Conservation (phyloP, 2,113 vertebrate genomes). For the Ellobius talpinus region DNA sequence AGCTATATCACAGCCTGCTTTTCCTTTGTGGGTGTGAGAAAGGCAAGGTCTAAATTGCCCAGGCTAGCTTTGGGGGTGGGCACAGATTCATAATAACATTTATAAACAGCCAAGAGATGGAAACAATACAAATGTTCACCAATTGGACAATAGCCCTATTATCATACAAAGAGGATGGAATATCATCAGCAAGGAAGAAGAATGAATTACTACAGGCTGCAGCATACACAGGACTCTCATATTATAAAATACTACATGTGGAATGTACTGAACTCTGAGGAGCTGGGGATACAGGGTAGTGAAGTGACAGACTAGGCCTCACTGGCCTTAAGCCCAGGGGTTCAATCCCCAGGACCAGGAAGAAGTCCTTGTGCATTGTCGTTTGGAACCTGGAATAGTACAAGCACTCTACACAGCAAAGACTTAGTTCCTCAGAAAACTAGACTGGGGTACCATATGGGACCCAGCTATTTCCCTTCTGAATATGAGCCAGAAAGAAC, state of each 20-base stretch:
- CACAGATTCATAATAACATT: not conserved
- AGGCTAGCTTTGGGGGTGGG: not conserved
- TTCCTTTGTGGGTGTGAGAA: not conserved
- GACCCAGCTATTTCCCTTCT: not conserved
- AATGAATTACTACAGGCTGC: not conserved
- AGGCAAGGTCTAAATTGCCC: not conserved
- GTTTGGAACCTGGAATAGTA: not conserved
- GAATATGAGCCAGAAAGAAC: not conserved
- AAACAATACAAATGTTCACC: not conserved
- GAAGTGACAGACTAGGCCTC: not conserved
- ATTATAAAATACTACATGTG: not conserved
- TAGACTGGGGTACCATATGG: not conserved
- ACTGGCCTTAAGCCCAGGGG: not conserved
- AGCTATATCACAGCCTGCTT: not conserved
- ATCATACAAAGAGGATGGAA: not conserved
- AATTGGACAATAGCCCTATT: not conserved
- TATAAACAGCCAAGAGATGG: not conserved
- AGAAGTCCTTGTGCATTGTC: not conserved
- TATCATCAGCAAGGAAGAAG: not conserved
- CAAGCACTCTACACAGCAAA: not conserved
- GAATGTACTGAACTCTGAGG: not conserved
- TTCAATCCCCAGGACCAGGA: not conserved
- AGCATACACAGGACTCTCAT: not conserved
- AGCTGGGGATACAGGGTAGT: not conserved
- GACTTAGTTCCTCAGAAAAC: not conserved